Evolutionary conservation across 2,797 vertebrate genomes (phyloP).

Genomic region (Myripristis jacobus): DNA sequence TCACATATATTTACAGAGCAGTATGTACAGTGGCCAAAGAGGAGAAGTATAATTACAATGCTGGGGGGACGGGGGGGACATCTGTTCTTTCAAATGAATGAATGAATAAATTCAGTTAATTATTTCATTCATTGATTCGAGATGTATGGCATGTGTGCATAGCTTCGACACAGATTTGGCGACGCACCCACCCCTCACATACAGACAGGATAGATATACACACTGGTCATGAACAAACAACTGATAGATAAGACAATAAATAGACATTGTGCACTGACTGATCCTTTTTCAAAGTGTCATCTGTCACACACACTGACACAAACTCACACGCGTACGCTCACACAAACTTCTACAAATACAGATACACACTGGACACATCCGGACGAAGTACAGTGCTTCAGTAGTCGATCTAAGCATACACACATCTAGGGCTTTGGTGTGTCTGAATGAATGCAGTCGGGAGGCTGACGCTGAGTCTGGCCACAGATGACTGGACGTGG

Average conservation of each 20-base stretch:
- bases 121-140: constrained; percentile 40
- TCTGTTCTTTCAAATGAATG: constrained; percentile 48
- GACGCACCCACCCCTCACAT: constrained; percentile 22
- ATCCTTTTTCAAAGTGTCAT: constrained; percentile 47
- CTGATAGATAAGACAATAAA: constrained; percentile 52
- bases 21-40: constrained; percentile 78
- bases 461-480: neutral
- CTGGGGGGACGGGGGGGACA: constrained; percentile 17
- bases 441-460: constrained; percentile 8
- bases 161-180: constrained; percentile 62
- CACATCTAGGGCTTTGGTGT: constrained; percentile 74
- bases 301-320: constrained; percentile 19
- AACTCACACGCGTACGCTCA: constrained; percentile 19
- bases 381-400: constrained; percentile 60
- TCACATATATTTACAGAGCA: constrained; percentile 77
- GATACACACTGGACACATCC: constrained; percentile 45
- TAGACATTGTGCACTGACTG: constrained; percentile 55
- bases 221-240: constrained; percentile 58
- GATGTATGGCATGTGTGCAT: constrained; percentile 63
- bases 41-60: too few species aligned
- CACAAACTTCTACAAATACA: constrained; percentile 42
- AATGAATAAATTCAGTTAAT: constrained; percentile 36
- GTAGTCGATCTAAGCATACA: constrained; percentile 13
- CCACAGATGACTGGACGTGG: constrained; percentile 1
- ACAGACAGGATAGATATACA: constrained; percentile 64